Conservation (phyloP, 2,113 vertebrate species). For the Aphyosemion australe region DNA sequence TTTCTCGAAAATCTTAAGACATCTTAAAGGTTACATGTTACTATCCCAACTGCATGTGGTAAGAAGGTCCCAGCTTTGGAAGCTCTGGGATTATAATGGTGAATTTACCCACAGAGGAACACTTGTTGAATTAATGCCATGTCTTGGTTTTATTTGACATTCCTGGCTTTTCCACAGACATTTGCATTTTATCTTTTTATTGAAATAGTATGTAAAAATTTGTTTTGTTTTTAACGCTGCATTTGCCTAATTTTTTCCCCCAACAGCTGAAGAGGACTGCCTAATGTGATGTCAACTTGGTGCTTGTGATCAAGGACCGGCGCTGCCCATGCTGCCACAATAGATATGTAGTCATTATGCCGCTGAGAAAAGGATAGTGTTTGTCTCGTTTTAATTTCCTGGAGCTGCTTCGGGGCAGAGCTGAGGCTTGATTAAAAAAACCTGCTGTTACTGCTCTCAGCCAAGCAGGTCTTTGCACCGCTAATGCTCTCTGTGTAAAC, state of each 20-base stretch:
- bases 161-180: background rate
- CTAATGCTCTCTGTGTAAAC: slow-evolving; percentile 35
- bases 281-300: slow-evolving; percentile 43
- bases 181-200: background rate
- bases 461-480: slow-evolving; percentile 43
- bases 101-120: slow-evolving; percentile 61
- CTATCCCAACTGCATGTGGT: slow-evolving; percentile 43
- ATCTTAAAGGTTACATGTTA: slow-evolving; percentile 23
- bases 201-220: slow-evolving; percentile 8
- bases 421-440: slow-evolving; percentile 53
- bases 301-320: slow-evolving; percentile 37
- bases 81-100: slow-evolving; percentile 72
- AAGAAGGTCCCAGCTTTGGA: slow-evolving; percentile 49
- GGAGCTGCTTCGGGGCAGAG: slow-evolving; percentile 42
- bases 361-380: slow-evolving; percentile 56
- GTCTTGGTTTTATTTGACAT: background rate
- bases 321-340: slow-evolving; percentile 22
- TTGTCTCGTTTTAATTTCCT: slow-evolving; percentile 62
- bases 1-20: slow-evolving; percentile 13
- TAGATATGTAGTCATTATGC: slow-evolving; percentile 26
- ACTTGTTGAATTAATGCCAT: slow-evolving; percentile 36
- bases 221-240: slow-evolving; percentile 9
- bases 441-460: slow-evolving; percentile 26
- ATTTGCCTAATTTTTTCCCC: slow-evolving; percentile 34
- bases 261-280: slow-evolving; percentile 56